Conservation (phyloP, 2,888 invertebrate genomes). For the Portevinia maculata region DNA sequence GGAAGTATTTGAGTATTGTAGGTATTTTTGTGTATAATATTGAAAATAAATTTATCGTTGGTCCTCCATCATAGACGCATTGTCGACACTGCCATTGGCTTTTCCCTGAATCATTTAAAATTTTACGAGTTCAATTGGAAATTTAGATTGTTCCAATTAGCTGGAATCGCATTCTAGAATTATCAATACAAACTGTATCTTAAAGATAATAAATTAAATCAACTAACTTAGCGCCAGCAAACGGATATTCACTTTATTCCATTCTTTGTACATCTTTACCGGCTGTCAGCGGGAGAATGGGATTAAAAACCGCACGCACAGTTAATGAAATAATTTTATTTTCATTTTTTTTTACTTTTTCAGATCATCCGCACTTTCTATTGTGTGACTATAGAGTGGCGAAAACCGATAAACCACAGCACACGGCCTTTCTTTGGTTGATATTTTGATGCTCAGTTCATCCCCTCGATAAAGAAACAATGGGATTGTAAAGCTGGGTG, state of each 20-base stretch:
- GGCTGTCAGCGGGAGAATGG: constrained; percentile 56
- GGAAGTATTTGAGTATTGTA: constrained; percentile 12
- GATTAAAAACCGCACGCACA: constrained; percentile 61
- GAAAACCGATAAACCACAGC: constrained; percentile 63
- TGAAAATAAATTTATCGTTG: constrained; percentile 17
- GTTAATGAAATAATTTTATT: constrained; percentile 45
- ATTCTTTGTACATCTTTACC: constrained; percentile 16
- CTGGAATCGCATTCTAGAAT: constrained; percentile 54
- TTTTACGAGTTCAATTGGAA: background rate
- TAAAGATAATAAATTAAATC: constrained; percentile 51
- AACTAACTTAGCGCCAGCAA: constrained; percentile 57
- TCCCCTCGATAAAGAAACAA: constrained; percentile 64
- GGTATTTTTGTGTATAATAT: background rate
- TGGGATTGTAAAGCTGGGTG: constrained; percentile 32
- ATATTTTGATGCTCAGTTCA: constrained; percentile 48
- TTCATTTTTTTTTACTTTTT: constrained; percentile 15
- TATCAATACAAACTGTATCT: constrained; percentile 42
- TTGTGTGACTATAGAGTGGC: constrained; percentile 49
- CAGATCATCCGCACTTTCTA: constrained; percentile 52
- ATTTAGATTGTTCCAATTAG: constrained; percentile 35
- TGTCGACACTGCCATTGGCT: constrained; percentile 34
- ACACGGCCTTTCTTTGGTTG: constrained; percentile 42
- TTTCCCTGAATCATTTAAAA: constrained; percentile 52
- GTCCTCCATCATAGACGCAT: constrained; percentile 45
- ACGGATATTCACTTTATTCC: background rate